Percentiles rank a stretch among this genome's conserved stretches.
Conservation (phyloP, 2,888 invertebrate species). For the Tetropium fuscum region DNA sequence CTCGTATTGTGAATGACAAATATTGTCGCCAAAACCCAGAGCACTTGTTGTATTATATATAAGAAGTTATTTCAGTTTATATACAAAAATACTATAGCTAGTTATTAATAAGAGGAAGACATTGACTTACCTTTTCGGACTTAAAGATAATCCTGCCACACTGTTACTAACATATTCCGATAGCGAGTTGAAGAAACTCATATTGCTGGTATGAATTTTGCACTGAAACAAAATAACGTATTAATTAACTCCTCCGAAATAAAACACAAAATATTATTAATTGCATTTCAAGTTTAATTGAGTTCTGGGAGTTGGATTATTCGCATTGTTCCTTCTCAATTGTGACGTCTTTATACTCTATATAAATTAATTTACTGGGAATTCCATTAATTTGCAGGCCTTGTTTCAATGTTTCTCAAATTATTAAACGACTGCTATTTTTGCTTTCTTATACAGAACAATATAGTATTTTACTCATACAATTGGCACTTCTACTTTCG, state of each 20-base stretch:
- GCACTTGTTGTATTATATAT: too few species aligned
- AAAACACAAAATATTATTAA: conserved; percentile 10
- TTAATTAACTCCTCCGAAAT: conserved; percentile 7
- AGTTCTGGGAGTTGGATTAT: conserved; percentile 18
- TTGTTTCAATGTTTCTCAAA: conserved; percentile 3
- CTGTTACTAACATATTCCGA: conserved; percentile 90
- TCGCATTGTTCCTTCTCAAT: conserved; percentile 8
- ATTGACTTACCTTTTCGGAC: conserved; percentile 69
- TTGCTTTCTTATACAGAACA: too few species aligned
- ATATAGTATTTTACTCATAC: too few species aligned
- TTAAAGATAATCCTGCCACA: conserved; percentile 83
- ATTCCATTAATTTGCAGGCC: conserved; percentile 6
- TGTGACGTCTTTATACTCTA: neutral
- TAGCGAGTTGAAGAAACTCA: conserved; percentile 89
- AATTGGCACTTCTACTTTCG: too few species aligned
- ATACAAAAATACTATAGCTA: too few species aligned
- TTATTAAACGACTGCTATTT: too few species aligned
- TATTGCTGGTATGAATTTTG: conserved; percentile 57
- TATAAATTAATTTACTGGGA: conserved; percentile 4
- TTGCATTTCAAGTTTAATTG: conserved; percentile 9
- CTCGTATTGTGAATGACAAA: too few species aligned
- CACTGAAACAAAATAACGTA: conserved; percentile 21
- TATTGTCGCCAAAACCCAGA: too few species aligned
- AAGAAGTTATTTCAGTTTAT: too few species aligned
- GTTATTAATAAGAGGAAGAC: neutral